Evolutionary conservation across 2,888 invertebrate genomes (phyloP).

Genomic region (Apodemia hepburni): DNA sequence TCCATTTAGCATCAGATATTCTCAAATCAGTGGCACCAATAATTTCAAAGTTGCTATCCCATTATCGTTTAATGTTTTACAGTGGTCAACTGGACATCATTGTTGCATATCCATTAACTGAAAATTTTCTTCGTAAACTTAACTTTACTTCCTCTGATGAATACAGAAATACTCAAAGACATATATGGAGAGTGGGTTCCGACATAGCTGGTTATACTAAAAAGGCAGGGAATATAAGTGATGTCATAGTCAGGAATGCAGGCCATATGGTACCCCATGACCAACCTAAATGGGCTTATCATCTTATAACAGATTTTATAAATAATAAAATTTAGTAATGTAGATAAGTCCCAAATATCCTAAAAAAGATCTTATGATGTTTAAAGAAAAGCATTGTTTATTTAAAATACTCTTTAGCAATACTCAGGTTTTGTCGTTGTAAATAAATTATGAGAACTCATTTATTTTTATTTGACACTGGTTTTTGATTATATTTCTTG

Average conservation of each 20-base stretch:
- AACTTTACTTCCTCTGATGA: slow-evolving; percentile 81
- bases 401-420: too few species aligned
- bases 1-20: slow-evolving; percentile 74
- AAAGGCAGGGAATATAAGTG: slow-evolving; percentile 84
- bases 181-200: slow-evolving; percentile 83
- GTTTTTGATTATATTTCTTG: too few species aligned
- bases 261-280: slow-evolving; percentile 87
- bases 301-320: slow-evolving; percentile 78
- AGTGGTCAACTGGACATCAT: slow-evolving; percentile 85
- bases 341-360: too few species aligned
- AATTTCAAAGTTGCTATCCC: slow-evolving; percentile 61
- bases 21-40: slow-evolving; percentile 78
- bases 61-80: slow-evolving; percentile 80
- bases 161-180: slow-evolving; percentile 82
- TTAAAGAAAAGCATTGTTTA: too few species aligned
- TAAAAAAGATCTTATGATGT: too few species aligned
- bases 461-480: too few species aligned
- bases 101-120: slow-evolving; percentile 80
- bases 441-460: too few species aligned
- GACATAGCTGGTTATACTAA: slow-evolving; percentile 88
- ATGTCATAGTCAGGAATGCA: slow-evolving; percentile 86
- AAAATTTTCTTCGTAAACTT: slow-evolving; percentile 83
- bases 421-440: too few species aligned
- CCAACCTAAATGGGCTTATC: slow-evolving; percentile 78
- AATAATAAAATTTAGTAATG: slow-evolving; percentile 41